Evolutionary conservation across 2,113 vertebrate genomes (phyloP), one percentile per base, ranked within the genome.

Genomic region (Perca flavescens): DNA sequence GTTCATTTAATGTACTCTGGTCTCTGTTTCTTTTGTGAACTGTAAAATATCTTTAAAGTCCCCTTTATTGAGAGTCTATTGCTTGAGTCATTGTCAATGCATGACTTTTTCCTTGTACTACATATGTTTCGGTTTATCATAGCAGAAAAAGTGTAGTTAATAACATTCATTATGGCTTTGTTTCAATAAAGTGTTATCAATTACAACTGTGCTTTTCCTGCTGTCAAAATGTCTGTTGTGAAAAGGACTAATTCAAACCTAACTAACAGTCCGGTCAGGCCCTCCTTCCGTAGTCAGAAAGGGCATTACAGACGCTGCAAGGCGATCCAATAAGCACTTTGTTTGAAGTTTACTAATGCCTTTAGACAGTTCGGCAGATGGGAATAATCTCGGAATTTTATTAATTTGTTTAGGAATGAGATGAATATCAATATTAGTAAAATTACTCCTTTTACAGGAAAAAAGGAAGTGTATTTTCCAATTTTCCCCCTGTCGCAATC

Each of bases 21-120:
- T 80, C 40, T 85, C n/a, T 70, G 6, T 70, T 56, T 82, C 14
- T 40, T 77, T 69, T 72, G 11, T 74, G 63, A 69, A 25, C 15
- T 72, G 16, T 63, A 15, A 46, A 15, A 28, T 21, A 60, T 3
- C 8, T 62, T 66, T 46, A 21, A 14, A 40, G 1, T 62, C 22
- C 25, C 40, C 1, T 22, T 74, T 25, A 49, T n/a, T 77, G 22
- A 67, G 19, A 47, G 40, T 66, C 17, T 52, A 54, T 67, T 25
- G 19, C 17, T 9, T 47, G 1, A 58, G 31, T 19, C 1, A 13
- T 19, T 80, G 11, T 13, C 0, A 64, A 64, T 64, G 40, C 62
- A 64, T 46, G 13, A 63, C 34, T n/a, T n/a, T 63, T 63, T 47
- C 2, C 47, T 49, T 49, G 7, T 66, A 28, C 16, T 15, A 12